Evolutionary conservation across 2,888 invertebrate genomes (phyloP).

Genomic region (Cataglyphis livida): DNA sequence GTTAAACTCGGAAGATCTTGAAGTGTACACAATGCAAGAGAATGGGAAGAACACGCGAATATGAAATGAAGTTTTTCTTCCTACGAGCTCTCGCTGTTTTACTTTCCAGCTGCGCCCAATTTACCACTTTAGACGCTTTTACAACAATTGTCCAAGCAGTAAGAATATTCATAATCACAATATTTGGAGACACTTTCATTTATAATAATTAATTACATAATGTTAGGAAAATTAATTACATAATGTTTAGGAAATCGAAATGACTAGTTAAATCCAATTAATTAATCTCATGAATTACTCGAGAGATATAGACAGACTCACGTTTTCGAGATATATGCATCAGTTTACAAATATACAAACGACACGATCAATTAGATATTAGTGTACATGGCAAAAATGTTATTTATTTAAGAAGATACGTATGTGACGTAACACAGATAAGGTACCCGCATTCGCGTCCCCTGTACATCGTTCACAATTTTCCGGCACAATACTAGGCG

Average conservation of each 20-base stretch:
- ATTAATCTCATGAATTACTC: background rate
- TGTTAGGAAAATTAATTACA: background rate
- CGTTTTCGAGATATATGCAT: background rate
- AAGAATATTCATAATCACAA: background rate
- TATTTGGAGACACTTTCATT: background rate
- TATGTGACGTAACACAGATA: slow-evolving; percentile 12
- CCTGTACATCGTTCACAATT: slow-evolving; percentile 39
- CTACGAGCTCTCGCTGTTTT: background rate
- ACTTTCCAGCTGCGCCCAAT: background rate
- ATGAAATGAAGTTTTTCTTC: slow-evolving; percentile 16
- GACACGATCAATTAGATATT: slow-evolving; percentile 3
- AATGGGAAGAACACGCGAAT: slow-evolving; percentile 24
- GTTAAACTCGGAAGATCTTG: slow-evolving; percentile 31
- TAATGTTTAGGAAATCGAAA: background rate
- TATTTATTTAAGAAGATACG: slow-evolving; percentile 32
- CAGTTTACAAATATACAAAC: background rate
- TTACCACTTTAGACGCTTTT: background rate
- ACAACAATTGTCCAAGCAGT: background rate
- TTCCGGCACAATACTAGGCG: slow-evolving; percentile 39
- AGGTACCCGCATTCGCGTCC: slow-evolving; percentile 29
- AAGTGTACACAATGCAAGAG: background rate
- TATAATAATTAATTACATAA: background rate
- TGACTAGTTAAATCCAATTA: background rate
- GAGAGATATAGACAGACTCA: background rate
- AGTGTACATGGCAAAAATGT: background rate